These are phyloP conservation scores for Morpho deidamia DNA, from an alignment of 2,888 invertebrate species.

Conservation along the genomic window DNA sequence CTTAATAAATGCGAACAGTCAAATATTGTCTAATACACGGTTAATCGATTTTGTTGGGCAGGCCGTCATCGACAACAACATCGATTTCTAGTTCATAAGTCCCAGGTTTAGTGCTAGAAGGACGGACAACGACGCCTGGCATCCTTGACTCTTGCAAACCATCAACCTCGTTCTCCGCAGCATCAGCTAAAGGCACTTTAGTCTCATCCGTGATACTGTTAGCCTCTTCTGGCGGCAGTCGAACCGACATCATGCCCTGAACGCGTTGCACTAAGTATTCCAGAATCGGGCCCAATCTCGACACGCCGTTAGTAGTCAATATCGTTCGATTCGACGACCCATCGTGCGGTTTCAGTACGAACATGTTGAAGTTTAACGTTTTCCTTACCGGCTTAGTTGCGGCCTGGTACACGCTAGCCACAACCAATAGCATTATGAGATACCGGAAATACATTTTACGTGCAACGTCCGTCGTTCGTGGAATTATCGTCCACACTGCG, in stretches of 20 bases:
- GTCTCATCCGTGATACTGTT: conserved; percentile 38
- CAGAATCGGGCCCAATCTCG: conserved; percentile 82
- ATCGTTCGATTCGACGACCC: conserved; percentile 48
- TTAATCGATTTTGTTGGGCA: conserved; percentile 41
- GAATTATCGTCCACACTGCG: conserved; percentile 55
- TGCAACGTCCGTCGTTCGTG: conserved; percentile 50
- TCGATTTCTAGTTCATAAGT: conserved; percentile 66
- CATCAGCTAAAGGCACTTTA: conserved; percentile 42
- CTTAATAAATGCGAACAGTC: conserved; percentile 35
- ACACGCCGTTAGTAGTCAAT: conserved; percentile 58
- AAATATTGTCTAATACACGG: neutral
- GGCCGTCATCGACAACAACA: conserved; percentile 62
- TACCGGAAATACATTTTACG: conserved; percentile 40
- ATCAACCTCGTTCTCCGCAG: conserved; percentile 69
- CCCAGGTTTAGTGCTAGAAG: conserved; percentile 59
- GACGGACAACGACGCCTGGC: conserved; percentile 59
- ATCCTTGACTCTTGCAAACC: conserved; percentile 59
- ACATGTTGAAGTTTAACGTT: conserved; percentile 70
- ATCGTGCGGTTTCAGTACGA: conserved; percentile 55
- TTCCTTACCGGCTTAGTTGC: conserved; percentile 53
- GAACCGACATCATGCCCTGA: conserved; percentile 84
- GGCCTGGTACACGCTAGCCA: conserved; percentile 43
- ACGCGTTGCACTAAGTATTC: conserved; percentile 84
- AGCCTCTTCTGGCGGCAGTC: conserved; percentile 74
- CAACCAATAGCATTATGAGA: conserved; percentile 42